Base-by-base conservation (phyloP, 2,888 invertebrate genomes). In the Scelioninae gen. 1 region DNA sequence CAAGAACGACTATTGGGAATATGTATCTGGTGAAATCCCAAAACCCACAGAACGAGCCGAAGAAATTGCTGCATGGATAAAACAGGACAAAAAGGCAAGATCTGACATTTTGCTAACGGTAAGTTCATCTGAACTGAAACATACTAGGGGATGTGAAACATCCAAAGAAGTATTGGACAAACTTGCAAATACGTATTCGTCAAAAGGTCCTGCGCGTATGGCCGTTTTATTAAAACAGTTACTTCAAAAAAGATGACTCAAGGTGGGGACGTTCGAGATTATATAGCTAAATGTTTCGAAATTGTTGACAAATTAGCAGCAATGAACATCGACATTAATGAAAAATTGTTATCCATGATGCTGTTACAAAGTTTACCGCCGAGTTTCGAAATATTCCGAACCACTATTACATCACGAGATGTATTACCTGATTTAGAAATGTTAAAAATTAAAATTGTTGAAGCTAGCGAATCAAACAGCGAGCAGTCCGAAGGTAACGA, bases 191-290 rank as follows among this genome's bases (percentile, higher is more conserved):
- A 29, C 10, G 7, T 40, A 43, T 31, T 10, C 43, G 1, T 29
- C 60, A 5, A 60, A 43, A 43, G 60, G 60, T 6, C 60, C 60
- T 4, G 60, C 60, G 29, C 16, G 9, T 11, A 40, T 40, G 40
- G 40, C 40, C 40, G 15, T 47, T 9, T 40, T 58, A 6, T 15
- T 58, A 11, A 58, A 58, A n/a, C 58, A 40, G 15, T 15, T 58
- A 10, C 16, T 40, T 16, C 58, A 40, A 40, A 11, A 58, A 60
- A 60, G 13, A 60, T 60, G 60, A 9, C 16, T 7, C 34, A 56
- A 15, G 34, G 34, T 8, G 56, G 5, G 4, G 34, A 56, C 56
- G 13, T 13, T 6, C 32, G 34, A 13, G 34, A 29, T 5, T 34
- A 56, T 34, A 16, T 56, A 3, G 32, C 32, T 13, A 11, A 34